Conservation (phyloP, 1,140 invertebrate species). For the Macrobrachium rosenbergii region DNA sequence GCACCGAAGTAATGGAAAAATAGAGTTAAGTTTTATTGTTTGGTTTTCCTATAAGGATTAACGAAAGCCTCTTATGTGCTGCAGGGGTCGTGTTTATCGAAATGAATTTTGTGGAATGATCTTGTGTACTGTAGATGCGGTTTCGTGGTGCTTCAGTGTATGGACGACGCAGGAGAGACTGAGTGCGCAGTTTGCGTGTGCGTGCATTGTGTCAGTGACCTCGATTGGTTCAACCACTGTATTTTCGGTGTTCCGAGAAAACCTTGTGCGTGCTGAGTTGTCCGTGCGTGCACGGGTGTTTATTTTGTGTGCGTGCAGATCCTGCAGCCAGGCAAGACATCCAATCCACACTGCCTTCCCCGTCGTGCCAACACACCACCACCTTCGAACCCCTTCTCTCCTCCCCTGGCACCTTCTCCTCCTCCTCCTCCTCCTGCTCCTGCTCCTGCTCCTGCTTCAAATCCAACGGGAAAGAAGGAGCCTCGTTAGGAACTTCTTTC, state of each 20-base stretch:
- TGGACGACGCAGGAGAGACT: too few species aligned
- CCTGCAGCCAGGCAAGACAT: constrained; percentile 10
- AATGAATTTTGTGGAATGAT: too few species aligned
- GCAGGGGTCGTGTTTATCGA: too few species aligned
- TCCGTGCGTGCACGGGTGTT: constrained; percentile 24
- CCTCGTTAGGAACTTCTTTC: too few species aligned
- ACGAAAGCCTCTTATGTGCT: too few species aligned
- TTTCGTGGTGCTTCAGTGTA: too few species aligned
- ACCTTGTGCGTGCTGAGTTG: background rate
- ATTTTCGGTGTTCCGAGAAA: background rate
- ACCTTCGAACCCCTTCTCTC: background rate
- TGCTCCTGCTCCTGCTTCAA: background rate
- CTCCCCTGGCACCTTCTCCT: constrained; percentile 6
- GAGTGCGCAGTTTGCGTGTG: too few species aligned
- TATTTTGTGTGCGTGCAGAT: constrained; percentile 12
- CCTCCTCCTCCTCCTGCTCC: constrained; percentile 3
- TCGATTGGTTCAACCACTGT: background rate
- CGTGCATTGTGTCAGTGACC: constrained; percentile 18
- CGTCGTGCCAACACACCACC: background rate
- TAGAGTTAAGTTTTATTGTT: too few species aligned
- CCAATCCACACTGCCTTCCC: background rate
- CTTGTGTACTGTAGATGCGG: too few species aligned
- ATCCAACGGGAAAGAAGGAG: too few species aligned
- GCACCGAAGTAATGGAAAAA: too few species aligned
- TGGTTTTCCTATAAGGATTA: too few species aligned